Percentiles rank a stretch among this genome's conserved stretches.
Evolutionary conservation across 2,113 vertebrate species (phyloP).

Genomic region (Dasyurus viverrinus): DNA sequence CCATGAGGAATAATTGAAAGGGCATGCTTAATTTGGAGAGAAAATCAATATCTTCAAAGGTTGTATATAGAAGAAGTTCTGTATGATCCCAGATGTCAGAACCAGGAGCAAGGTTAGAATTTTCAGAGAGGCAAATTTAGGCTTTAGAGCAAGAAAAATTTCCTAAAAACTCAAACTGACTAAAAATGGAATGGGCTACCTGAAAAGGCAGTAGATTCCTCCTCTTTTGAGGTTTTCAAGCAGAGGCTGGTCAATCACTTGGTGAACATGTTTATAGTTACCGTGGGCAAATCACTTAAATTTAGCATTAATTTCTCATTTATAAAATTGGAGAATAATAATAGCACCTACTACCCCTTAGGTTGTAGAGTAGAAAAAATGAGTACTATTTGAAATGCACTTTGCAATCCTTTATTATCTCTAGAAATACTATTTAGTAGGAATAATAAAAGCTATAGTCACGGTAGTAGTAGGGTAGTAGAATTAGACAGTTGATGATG

Average conservation of each 20-base stretch:
- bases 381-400: not conserved
- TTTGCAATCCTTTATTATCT: not conserved
- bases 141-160: not conserved
- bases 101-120: not conserved
- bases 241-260: not conserved
- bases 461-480: not conserved
- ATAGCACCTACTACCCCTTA: not conserved
- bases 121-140: not conserved
- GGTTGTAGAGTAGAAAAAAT: not conserved
- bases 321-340: not conserved
- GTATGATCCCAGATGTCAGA: not conserved
- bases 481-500: not conserved
- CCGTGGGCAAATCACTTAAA: not conserved
- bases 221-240: not conserved
- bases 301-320: not conserved
- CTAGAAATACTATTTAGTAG: not conserved
- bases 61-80: not conserved
- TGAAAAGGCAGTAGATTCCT: not conserved
- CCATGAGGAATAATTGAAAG: not conserved
- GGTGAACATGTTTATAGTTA: not conserved
- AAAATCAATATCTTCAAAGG: not conserved
- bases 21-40: not conserved
- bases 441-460: not conserved
- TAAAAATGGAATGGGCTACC: not conserved
- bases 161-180: not conserved